Evolutionary conservation across 2,888 invertebrate species (phyloP).

Genomic region (Lithophane leautieri): DNA sequence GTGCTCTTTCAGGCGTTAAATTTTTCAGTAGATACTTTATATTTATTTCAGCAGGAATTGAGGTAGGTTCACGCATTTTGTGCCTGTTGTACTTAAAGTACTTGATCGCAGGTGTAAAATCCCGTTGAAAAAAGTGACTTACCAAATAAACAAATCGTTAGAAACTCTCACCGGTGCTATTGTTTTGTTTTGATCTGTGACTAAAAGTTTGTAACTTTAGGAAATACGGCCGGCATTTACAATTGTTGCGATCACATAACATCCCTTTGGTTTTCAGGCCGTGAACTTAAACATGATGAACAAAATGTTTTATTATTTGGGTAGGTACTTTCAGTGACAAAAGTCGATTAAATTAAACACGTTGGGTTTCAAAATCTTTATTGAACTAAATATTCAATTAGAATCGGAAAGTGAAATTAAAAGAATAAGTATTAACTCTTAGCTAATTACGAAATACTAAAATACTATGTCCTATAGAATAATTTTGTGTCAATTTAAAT

Average conservation of each 20-base stretch:
- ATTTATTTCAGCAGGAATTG: constrained; percentile 2
- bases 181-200: constrained; percentile 66
- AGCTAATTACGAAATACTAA: background rate
- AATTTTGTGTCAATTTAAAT: background rate
- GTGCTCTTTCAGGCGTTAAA: background rate
- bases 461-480: background rate
- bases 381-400: background rate
- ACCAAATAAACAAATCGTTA: constrained; percentile 30
- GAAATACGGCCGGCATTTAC: constrained; percentile 39
- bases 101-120: background rate
- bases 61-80: background rate
- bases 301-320: background rate
- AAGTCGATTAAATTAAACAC: background rate
- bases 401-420: background rate
- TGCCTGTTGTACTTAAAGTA: background rate
- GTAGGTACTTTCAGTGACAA: background rate
- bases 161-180: constrained; percentile 59
- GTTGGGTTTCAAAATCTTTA: background rate
- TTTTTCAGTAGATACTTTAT: background rate
- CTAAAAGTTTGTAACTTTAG: constrained; percentile 60
- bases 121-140: constrained; percentile 5
- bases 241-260: constrained; percentile 52
- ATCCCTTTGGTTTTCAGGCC: constrained; percentile 40
- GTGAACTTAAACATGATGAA: constrained; percentile 1
- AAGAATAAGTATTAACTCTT: background rate